Base-by-base conservation (phyloP, 2,797 vertebrate genomes). In the Anguilla megastoma region DNA sequence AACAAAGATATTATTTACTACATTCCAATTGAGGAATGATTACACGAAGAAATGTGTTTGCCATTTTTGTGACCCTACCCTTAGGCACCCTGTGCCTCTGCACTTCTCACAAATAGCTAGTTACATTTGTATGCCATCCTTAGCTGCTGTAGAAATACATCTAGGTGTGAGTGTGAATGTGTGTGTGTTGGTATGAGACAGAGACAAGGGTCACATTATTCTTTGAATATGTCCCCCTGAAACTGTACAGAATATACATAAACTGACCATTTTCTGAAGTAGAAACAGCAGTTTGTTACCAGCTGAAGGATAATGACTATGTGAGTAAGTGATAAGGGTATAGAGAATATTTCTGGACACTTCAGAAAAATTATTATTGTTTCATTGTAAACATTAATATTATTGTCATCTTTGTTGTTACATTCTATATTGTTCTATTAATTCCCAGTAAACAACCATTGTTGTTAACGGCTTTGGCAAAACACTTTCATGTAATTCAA, bases 361-460 rank as follows among this genome's bases (percentile, higher is more conserved):
- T 30, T 71, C n/a, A 71, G 66, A 71, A 30, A n/a, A 71, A 71
- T 33, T 74, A 36, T 3, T 74, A 33, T 33, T 74, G 7, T 8
- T 74, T 36, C 30, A 36, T 74, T 21, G 18, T 74, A 2, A 69
- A 14, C 10, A 74, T 74, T 33, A 74, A 74, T 74, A 74, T 74
- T 74, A 74, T 30, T 74, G 8, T 74, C 69, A 33, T 27, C n/a
- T 33, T 10, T 74, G 9, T 74, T 36, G 30, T 74, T 30, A 30
- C 27, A 6, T 71, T 71, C 3, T 18, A 21, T 71, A 71, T 71
- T 27, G n/a, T 71, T 71, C 24, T 71, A 30, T 71, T 30, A 9
- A 71, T 71, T 27, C 12, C 30, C n/a, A 71, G 66, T 71, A 71
- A 71, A 71, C 66, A 71, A 30, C 66, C 66, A 71, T 71, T 71